Base-by-base conservation (phyloP, 2,888 invertebrate genomes). In the Theretra japonica region DNA sequence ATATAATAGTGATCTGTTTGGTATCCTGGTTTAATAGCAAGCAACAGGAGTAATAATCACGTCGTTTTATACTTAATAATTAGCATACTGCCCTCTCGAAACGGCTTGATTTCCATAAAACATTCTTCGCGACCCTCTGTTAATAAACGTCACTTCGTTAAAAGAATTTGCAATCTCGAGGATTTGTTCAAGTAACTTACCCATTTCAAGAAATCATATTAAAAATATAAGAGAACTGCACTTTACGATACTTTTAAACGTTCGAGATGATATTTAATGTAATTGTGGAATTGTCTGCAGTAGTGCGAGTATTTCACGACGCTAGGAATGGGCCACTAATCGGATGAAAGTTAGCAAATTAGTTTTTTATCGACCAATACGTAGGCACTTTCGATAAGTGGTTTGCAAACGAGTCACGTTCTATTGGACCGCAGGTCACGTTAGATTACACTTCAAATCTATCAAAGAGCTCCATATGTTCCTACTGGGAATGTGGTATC, bases 291-390 rank as follows among this genome's bases (percentile, higher is more conserved):
- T 33, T 23, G 62, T 62, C 62, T 17, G 15, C 65, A 17, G 41
- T 23, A 48, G 48, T 41, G 41, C 65, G 65, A 8, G 33, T 53
- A 53, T 60, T 72, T 69, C 65, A 28, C 19, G 41, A 33, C 48
- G 65, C 21, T 65, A 21, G 41, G 65, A 65, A 70, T 68, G 57
- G 68, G 76, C 76, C 72, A 76, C 73, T 83, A 85, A 86, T 80
- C 76, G 80, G 83, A 87, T 88, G 85, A 87, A 81, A 79, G 76
- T 71, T 75, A 70, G 79, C 75, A 82, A 87, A 87, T 86, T 87
- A 83, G 81, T 86, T 83, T 82, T 85, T 84, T 87, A 84, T 83
- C 83, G 78, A 82, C 83, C 84, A 86, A 86, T 80, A 85, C 81
- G 48, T 65, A 82, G 62, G 62, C 53, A 71, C 65, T 65, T 65